These are phyloP conservation scores for Portunus trituberculatus DNA, from an alignment of 1,140 invertebrate species.

Conservation along the genomic window DNA sequence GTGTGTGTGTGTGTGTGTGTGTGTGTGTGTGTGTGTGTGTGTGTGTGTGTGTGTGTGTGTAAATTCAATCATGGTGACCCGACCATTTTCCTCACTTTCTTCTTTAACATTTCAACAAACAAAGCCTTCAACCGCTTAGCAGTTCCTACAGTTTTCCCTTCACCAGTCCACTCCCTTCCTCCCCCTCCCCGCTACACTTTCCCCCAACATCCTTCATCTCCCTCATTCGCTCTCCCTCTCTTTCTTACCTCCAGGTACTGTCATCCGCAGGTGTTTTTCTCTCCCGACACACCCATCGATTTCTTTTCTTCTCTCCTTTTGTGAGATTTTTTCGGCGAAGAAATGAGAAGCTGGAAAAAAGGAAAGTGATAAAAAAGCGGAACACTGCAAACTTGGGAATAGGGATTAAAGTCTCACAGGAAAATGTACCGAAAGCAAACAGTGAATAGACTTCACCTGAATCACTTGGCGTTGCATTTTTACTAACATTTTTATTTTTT, in stretches of 20 bases:
- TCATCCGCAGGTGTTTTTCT: slow-evolving; percentile 13
- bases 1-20: background rate
- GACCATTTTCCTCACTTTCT: background rate
- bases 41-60: background rate
- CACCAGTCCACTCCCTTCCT: background rate
- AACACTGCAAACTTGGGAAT: background rate
- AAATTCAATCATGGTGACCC: background rate
- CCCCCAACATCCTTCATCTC: no score
- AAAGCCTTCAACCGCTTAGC: background rate
- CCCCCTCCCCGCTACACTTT: background rate
- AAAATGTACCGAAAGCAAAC: background rate
- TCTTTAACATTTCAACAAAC: background rate
- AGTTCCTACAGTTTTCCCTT: background rate
- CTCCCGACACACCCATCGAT: background rate
- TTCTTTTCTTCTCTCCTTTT: background rate
- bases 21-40: background rate
- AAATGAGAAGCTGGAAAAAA: background rate
- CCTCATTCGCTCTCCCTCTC: background rate
- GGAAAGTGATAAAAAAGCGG: background rate
- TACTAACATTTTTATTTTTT: no score
- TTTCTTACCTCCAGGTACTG: background rate
- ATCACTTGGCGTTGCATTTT: background rate
- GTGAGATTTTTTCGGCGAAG: background rate
- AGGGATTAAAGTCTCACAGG: background rate
- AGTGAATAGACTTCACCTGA: background rate